Evolutionary conservation across 2,797 vertebrate genomes (phyloP).

Genomic region (Pseudochromis fuscus): DNA sequence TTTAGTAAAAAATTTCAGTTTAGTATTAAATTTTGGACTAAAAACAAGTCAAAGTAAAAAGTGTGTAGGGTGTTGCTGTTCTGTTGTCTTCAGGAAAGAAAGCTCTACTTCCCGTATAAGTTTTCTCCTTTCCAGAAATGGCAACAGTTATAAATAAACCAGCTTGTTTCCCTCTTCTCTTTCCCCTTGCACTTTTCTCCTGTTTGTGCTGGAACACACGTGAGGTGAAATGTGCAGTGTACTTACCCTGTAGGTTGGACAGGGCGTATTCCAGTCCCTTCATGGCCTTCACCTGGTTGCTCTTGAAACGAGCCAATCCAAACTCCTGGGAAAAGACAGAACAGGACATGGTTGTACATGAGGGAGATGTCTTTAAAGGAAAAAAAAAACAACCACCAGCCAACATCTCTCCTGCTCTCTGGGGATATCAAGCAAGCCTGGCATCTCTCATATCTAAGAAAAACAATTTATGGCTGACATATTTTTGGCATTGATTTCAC

Average conservation of each 20-base stretch:
- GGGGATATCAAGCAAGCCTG: conserved; percentile 33
- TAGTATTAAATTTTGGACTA: no score
- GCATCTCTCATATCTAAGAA: conserved; percentile 45
- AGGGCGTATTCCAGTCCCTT: conserved; percentile 84
- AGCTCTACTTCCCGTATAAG: conserved; percentile 4
- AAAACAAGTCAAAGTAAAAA: neutral
- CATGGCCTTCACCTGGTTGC: conserved; percentile 86
- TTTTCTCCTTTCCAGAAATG: conserved; percentile 34
- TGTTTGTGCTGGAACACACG: neutral
- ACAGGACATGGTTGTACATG: conserved; percentile 56
- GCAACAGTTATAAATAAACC: conserved; percentile 49
- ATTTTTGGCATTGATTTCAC: conserved; percentile 44
- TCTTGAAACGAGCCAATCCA: conserved; percentile 86
- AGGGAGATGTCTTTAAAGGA: conserved; percentile 7
- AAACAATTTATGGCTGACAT: conserved; percentile 38
- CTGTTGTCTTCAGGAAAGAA: conserved; percentile 4
- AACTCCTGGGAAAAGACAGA: conserved; percentile 80
- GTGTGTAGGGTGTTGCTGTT: neutral
- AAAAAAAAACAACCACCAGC: conserved; percentile 8
- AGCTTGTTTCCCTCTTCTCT: conserved; percentile 16
- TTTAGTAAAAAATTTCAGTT: no score
- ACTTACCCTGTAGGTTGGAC: conserved; percentile 83
- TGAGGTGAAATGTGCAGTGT: neutral
- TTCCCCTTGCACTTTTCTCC: conserved; percentile 5
- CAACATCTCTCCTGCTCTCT: conserved; percentile 22